A percentile compares a stretch with the other conserved stretches of the same genome.
Conservation (phyloP, 2,888 invertebrate genomes). For the Sceliomorpha sp. region DNA sequence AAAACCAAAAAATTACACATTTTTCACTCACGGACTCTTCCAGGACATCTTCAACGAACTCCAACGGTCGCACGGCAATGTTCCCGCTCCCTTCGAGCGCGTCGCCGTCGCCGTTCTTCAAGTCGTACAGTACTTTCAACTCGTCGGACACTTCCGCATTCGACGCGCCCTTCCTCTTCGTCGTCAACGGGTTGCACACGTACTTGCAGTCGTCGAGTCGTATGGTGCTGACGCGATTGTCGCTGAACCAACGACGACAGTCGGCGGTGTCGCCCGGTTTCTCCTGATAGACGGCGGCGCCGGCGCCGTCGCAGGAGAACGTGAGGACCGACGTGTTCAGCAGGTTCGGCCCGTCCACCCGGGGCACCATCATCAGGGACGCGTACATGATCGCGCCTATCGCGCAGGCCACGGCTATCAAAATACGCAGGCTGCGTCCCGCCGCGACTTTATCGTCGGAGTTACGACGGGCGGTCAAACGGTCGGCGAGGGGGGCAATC, state of each 20-base stretch:
- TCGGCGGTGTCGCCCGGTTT: conserved; percentile 85
- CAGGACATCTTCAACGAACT: conserved; percentile 35
- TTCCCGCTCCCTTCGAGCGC: conserved; percentile 71
- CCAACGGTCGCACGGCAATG: conserved; percentile 65
- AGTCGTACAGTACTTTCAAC: conserved; percentile 1
- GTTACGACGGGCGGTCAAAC: conserved; percentile 81
- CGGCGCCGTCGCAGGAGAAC: conserved; percentile 87
- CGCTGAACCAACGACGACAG: conserved; percentile 85
- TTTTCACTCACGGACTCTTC: conserved; percentile 8
- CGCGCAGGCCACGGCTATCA: conserved; percentile 86
- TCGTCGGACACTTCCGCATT: conserved; percentile 2
- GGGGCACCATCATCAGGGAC: conserved; percentile 86
- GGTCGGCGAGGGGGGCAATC: conserved; percentile 90
- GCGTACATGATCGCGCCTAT: conserved; percentile 87
- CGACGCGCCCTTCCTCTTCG: conserved; percentile 36
- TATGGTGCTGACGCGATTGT: conserved; percentile 84
- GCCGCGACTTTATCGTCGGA: conserved; percentile 80
- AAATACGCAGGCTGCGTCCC: conserved; percentile 85
- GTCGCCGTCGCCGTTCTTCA: conserved; percentile 3
- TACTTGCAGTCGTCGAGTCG: conserved; percentile 87
- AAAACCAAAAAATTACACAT: no score
- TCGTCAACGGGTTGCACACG: conserved; percentile 81
- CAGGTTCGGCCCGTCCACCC: conserved; percentile 83
- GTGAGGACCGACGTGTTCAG: conserved; percentile 83
- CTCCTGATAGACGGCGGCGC: conserved; percentile 88